Conservation (phyloP, 2,797 vertebrate genomes). For the Psittacula derbiana region DNA sequence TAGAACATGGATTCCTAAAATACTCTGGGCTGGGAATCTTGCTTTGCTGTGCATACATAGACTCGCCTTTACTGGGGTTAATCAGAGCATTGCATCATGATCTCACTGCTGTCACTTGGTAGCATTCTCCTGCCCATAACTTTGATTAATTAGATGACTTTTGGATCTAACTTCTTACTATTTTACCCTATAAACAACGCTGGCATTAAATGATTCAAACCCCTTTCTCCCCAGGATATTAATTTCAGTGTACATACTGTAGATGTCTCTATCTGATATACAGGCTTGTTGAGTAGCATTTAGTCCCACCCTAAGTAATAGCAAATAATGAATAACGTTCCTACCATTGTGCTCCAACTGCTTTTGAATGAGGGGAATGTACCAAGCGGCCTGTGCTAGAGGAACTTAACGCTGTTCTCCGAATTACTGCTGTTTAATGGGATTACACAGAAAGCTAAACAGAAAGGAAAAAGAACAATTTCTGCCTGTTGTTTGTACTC, state of each 20-base stretch:
- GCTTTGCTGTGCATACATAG: neutral
- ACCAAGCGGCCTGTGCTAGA: slow-evolving; percentile 15
- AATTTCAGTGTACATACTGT: neutral
- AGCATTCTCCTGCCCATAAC: neutral
- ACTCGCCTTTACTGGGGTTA: neutral
- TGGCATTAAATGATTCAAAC: neutral
- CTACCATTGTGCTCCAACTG: slow-evolving; percentile 12
- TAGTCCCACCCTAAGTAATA: neutral
- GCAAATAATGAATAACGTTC: slow-evolving; percentile 46
- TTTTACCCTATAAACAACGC: slow-evolving; percentile 23
- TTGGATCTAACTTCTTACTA: neutral
- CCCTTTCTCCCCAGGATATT: neutral
- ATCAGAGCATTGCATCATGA: neutral
- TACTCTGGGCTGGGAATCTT: neutral
- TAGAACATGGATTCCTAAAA: neutral
- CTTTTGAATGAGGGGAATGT: slow-evolving; percentile 47
- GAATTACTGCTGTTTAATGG: slow-evolving; percentile 25
- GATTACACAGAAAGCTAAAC: slow-evolving; percentile 1
- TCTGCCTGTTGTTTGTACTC: neutral
- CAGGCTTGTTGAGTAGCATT: slow-evolving; percentile 33
- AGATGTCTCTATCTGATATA: slow-evolving; percentile 5
- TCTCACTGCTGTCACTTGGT: neutral
- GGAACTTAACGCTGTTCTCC: slow-evolving; percentile 11
- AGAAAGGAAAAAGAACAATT: slow-evolving; percentile 32
- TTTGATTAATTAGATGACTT: neutral